phyloP scores from a whole-genome alignment of 2,113 vertebrate species.

The Eurystomus gularis region DNA sequence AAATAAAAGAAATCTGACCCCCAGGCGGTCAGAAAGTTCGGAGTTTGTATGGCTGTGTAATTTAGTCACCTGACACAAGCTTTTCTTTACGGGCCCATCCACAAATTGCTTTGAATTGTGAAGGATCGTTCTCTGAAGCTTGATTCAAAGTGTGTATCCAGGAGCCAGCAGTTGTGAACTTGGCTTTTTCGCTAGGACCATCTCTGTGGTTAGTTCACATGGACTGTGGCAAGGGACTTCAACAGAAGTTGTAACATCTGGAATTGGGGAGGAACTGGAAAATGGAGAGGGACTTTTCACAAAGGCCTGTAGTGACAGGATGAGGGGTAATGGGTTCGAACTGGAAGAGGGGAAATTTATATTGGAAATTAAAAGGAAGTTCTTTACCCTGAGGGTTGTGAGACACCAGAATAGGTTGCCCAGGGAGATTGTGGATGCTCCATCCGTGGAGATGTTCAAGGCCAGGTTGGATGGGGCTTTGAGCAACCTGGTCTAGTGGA shows the following conservation, averaged over 20 bases:
- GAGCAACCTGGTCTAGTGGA: no score
- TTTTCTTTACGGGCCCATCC: background rate
- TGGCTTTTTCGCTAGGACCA: background rate
- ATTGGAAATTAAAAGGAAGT: no score
- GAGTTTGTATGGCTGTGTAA: background rate
- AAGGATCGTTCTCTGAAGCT: background rate
- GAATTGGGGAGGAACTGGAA: no score
- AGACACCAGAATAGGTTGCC: no score
- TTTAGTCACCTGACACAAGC: background rate
- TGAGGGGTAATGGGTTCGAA: no score
- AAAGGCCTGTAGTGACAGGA: no score
- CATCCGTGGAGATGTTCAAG: no score
- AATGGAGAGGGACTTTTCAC: no score
- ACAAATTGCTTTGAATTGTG: background rate
- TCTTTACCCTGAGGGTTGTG: no score
- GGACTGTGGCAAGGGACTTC: background rate
- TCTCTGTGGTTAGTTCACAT: background rate
- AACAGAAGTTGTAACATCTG: background rate
- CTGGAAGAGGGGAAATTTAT: no score
- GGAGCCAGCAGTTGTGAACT: background rate
- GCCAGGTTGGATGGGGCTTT: no score
- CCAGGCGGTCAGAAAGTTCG: background rate
- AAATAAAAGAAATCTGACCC: background rate
- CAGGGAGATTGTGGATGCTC: no score
- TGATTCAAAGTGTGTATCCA: background rate